A percentile compares a stretch with the other conserved stretches of the same genome.
phyloP scores from a whole-genome alignment of 2,888 invertebrate species.

The Drosophila falleni region DNA sequence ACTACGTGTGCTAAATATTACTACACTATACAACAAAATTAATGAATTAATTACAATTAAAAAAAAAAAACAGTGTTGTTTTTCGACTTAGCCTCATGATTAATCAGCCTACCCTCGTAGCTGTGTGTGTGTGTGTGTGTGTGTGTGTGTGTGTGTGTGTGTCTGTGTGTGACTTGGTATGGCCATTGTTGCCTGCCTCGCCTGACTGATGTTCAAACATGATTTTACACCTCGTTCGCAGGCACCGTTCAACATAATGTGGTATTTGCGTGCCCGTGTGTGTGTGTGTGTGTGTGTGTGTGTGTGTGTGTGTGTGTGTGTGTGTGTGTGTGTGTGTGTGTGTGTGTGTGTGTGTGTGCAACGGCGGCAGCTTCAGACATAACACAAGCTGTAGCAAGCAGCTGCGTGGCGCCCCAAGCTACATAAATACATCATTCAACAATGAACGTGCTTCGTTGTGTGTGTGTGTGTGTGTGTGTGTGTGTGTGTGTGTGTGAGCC shows the following conservation, averaged over 20 bases:
- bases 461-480: no score
- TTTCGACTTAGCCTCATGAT: not conserved
- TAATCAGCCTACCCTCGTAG: not conserved
- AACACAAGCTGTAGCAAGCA: constrained; percentile 37
- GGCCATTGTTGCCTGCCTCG: constrained; percentile 34
- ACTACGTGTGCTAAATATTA: no score
- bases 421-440: constrained; percentile 74
- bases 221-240: constrained; percentile 71
- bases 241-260: constrained; percentile 30
- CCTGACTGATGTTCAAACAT: constrained; percentile 54
- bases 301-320: not conserved
- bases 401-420: constrained; percentile 52
- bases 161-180: constrained; percentile 1
- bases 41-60: not conserved
- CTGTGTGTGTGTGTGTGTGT: not conserved
- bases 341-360: not conserved
- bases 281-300: constrained; percentile 10
- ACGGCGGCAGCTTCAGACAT: constrained; percentile 3
- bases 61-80: not conserved
- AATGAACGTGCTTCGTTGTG: constrained; percentile 31
- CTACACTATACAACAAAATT: not conserved
- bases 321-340: no score
- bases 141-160: not conserved
- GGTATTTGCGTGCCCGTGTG: constrained; percentile 34
- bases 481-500: constrained; percentile 19